These are phyloP conservation scores for Myiozetetes cayanensis DNA, from an alignment of 2,113 vertebrate genomes.

Conservation along the genomic window DNA sequence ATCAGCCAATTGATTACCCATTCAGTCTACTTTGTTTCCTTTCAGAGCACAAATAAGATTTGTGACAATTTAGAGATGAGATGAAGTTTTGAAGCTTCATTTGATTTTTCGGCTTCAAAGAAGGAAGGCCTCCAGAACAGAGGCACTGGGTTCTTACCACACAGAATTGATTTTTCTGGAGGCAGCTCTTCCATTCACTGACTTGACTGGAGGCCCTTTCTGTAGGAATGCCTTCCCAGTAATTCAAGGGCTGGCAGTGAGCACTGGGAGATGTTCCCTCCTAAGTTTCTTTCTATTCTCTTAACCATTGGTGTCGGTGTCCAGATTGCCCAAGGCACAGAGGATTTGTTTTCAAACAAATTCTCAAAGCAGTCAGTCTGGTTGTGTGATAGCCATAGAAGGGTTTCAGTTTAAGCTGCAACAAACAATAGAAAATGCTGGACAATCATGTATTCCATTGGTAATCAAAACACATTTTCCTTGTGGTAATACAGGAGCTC, in stretches of 20 bases:
- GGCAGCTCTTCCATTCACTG: slow-evolving; percentile 14
- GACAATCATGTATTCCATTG: not conserved
- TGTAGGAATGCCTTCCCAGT: slow-evolving; percentile 13
- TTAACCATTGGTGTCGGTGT: not conserved
- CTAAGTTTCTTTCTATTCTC: slow-evolving; percentile 32
- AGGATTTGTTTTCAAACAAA: not conserved
- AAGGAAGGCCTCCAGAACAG: slow-evolving; percentile 16
- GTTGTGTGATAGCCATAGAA: not conserved
- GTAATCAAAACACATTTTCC: not conserved
- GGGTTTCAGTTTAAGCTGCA: not conserved
- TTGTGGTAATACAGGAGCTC: not conserved
- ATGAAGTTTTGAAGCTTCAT: slow-evolving; percentile 64
- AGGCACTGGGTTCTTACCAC: not conserved
- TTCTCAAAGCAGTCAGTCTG: slow-evolving; percentile 13
- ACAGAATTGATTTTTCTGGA: slow-evolving; percentile 58
- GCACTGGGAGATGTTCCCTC: not conserved
- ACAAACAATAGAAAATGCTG: not conserved
- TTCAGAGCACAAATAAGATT: slow-evolving; percentile 54
- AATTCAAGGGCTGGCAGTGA: slow-evolving; percentile 38
- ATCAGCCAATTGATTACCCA: not conserved
- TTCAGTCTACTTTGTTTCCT: slow-evolving; percentile 10
- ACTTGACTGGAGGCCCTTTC: slow-evolving; percentile 47
- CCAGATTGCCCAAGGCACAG: slow-evolving; percentile 26
- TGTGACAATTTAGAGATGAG: slow-evolving; percentile 43
- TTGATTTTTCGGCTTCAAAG: slow-evolving; percentile 48